Percentiles rank a stretch among this genome's conserved stretches.
Evolutionary conservation across 2,797 vertebrate species (phyloP).

Genomic region (Anisognathus igniventris): DNA sequence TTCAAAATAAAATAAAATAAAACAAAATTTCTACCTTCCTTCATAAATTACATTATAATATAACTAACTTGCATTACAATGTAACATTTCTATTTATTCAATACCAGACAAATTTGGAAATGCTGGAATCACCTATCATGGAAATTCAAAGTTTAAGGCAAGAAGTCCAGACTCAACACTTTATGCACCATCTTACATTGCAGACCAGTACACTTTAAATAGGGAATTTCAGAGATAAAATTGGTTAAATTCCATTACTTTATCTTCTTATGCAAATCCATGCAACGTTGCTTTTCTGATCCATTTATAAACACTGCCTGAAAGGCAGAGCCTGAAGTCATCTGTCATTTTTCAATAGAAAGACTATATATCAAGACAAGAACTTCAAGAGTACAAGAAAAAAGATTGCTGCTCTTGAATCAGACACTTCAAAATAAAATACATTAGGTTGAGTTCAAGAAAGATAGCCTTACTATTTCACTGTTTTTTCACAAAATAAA

Average conservation of each 20-base stretch:
- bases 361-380: slow-evolving; percentile 14
- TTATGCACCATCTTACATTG: background rate
- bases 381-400: background rate
- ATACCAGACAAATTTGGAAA: background rate
- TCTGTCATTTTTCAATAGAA: slow-evolving; percentile 29
- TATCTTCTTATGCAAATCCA: background rate
- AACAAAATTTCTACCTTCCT: background rate
- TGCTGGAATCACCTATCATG: background rate
- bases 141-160: background rate
- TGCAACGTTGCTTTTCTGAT: background rate
- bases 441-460: background rate
- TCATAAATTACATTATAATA: background rate
- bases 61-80: background rate
- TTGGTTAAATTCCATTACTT: background rate
- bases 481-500: background rate
- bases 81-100: background rate
- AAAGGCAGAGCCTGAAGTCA: slow-evolving; percentile 2
- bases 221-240: background rate
- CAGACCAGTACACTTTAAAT: background rate
- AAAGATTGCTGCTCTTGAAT: background rate
- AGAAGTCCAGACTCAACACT: background rate
- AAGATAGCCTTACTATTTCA: background rate
- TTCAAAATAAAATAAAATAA: background rate
- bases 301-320: slow-evolving; percentile 33
- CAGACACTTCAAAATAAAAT: slow-evolving; percentile 1